Base-by-base conservation (phyloP, 2,888 invertebrate genomes). In the Amphipoea oculea region DNA sequence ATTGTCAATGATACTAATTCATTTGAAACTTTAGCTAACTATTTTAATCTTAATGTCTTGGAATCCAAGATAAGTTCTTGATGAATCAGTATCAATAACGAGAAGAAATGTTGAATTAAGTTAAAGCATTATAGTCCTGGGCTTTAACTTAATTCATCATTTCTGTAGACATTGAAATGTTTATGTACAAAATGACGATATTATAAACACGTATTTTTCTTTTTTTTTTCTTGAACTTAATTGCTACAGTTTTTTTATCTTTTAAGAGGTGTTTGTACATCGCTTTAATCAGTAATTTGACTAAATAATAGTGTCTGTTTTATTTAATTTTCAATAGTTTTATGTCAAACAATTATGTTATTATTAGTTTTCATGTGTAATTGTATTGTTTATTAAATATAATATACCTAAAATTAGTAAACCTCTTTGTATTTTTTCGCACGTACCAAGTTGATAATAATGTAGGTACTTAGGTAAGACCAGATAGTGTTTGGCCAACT, bases 371-470 rank as follows among this genome's bases (percentile, higher is more conserved):
- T 80, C 78, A 85, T 83, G 82, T 86, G 75, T 86, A 82, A 66
- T 82, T 88, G 79, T 88, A 89, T 78, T 89, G 81, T 89, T 88
- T 84, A 86, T 77, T 54, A 82, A 89, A 83, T 86, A 86, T 88
- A 86, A 83, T 90, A 70, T 88, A 86, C 76, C 54, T 70, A 71
- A 78, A 76, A 36, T 63, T 77, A 17, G 62, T 74, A 17, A 63
- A 70, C 0, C 4, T 57, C 5, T 69, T 68, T 69, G 11, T 71
- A 23, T 67, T 54, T 23, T n/a, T 51, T 51, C 12, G 2, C 9
- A 23, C 3, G 14, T 23, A 60, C 17, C 36, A 17, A 40, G 40
- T 23, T 14, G 17, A 14, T 42, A 67, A 45, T 29, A 36, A 9
- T 36, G 12, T 7, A 36, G 23, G 14, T 36, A 36, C 36, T 36